Conservation (phyloP, 2,113 vertebrate species). For the Parus major region DNA sequence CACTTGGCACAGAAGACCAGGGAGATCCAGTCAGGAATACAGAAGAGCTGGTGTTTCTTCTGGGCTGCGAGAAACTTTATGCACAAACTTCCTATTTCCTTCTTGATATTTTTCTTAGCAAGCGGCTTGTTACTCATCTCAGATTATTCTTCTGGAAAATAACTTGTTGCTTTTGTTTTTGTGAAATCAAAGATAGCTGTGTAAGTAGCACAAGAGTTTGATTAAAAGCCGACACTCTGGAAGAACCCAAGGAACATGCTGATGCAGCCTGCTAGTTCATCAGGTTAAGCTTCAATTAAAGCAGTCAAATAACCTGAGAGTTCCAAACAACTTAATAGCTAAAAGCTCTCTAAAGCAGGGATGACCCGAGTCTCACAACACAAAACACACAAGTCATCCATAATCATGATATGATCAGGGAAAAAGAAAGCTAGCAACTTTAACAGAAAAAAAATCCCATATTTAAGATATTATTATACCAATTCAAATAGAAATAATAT, state of each 20-base stretch:
- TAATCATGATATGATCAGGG: neutral
- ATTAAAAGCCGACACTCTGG: neutral
- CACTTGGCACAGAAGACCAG: neutral
- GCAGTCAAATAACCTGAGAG: neutral
- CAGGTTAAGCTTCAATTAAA: neutral
- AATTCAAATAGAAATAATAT: neutral
- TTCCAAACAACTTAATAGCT: neutral
- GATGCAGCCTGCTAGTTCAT: neutral
- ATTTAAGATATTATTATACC: neutral
- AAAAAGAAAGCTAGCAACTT: neutral
- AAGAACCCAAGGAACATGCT: neutral
- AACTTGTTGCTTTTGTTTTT: neutral
- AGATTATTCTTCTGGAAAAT: neutral
- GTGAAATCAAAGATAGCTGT: neutral
- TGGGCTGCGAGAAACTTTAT: neutral
- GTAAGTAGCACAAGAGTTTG: neutral
- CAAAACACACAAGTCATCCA: neutral
- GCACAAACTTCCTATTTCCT: neutral
- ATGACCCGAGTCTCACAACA: neutral
- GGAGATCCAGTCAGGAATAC: neutral
- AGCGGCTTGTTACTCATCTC: neutral
- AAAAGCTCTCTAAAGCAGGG: neutral
- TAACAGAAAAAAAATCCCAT: rapidly evolving
- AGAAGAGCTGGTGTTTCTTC: neutral
- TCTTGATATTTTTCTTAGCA: neutral